Conservation (phyloP, 2,797 vertebrate species). For the Cossypha caffra region DNA sequence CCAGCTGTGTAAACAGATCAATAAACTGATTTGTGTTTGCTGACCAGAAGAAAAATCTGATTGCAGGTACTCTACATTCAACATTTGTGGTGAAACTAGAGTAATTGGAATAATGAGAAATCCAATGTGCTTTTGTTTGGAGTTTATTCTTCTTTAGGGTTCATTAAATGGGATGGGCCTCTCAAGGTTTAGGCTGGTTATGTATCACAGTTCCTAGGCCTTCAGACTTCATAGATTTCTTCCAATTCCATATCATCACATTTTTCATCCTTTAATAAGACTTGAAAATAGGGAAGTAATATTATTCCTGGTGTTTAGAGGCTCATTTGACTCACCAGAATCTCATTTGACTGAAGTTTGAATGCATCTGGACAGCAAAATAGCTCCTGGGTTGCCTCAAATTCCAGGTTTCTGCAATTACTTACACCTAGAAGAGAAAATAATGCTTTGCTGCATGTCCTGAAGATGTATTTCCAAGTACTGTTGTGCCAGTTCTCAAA, state of each 20-base stretch:
- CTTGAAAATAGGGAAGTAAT: not conserved
- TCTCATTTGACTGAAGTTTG: not conserved
- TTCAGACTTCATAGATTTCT: not conserved
- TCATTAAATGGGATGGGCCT: not conserved
- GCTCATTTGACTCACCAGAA: not conserved
- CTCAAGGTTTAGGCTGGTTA: not conserved
- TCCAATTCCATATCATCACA: not conserved
- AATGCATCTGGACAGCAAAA: not conserved
- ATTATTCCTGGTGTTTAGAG: not conserved
- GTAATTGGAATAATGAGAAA: slow-evolving; percentile 69
- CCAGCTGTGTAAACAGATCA: slow-evolving; percentile 60
- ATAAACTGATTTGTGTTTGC: slow-evolving; percentile 64
- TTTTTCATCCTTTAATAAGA: not conserved
- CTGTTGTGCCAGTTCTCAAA: not conserved
- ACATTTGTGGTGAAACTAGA: not conserved
- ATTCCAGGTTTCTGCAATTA: not conserved
- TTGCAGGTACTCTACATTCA: slow-evolving; percentile 36
- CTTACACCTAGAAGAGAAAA: not conserved
- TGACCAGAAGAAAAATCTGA: slow-evolving; percentile 62
- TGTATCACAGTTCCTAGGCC: not conserved
- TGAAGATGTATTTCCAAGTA: not conserved
- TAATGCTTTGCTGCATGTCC: not conserved
- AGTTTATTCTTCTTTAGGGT: slow-evolving; percentile 46
- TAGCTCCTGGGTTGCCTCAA: not conserved
- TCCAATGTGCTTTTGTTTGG: slow-evolving; percentile 47